Evolutionary conservation across 2,888 invertebrate species (phyloP).

Genomic region (Diploptera punctata): DNA sequence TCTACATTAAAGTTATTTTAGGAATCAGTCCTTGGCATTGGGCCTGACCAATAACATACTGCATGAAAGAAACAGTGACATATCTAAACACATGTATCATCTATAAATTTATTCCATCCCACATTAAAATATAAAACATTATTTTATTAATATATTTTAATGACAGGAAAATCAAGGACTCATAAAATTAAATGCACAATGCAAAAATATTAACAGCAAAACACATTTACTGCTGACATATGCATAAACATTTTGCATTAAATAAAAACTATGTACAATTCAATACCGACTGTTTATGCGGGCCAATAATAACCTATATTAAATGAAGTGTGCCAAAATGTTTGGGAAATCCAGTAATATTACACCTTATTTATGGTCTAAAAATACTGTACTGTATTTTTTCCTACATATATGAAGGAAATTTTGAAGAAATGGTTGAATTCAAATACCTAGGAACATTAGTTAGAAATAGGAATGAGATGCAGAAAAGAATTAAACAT

Average conservation of each 20-base stretch:
- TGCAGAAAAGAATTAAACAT: too few species aligned
- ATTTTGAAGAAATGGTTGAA: too few species aligned
- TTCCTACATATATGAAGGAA: too few species aligned
- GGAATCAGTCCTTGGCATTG: slow-evolving; percentile 33
- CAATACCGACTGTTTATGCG: too few species aligned
- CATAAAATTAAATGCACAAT: background rate
- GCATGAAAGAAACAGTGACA: background rate
- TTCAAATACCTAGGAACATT: too few species aligned
- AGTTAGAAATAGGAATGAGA: too few species aligned
- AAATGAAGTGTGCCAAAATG: background rate
- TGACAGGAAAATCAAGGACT: background rate
- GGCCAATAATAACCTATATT: too few species aligned
- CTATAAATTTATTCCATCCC: background rate
- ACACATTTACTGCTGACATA: too few species aligned
- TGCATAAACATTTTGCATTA: too few species aligned
- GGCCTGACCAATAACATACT: slow-evolving; percentile 13
- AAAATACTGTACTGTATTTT: background rate
- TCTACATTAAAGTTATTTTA: slow-evolving; percentile 11
- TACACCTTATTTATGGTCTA: background rate
- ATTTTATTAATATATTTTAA: background rate
- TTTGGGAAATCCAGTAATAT: background rate
- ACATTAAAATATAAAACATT: background rate
- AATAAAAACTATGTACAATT: too few species aligned
- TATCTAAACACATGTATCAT: background rate
- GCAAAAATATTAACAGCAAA: too few species aligned